phyloP scores from a whole-genome alignment of 2,113 vertebrate genomes.

The Callaeas wilsoni region DNA sequence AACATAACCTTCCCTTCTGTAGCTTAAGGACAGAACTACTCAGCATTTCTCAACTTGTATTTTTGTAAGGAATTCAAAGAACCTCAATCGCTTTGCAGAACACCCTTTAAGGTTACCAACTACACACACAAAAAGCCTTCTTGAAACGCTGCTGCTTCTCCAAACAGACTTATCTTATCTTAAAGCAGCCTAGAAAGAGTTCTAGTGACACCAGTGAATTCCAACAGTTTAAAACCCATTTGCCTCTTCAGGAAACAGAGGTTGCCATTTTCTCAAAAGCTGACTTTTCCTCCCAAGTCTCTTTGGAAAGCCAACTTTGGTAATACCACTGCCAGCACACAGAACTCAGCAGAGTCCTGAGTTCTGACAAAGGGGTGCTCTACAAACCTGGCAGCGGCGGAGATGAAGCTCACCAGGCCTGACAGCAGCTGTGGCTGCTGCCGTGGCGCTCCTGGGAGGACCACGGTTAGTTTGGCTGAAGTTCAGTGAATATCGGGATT shows the following conservation, averaged over 20 bases:
- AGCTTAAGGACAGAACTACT: background rate
- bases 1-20: background rate
- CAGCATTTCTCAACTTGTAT: background rate
- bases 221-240: background rate
- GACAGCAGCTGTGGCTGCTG: background rate
- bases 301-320: background rate
- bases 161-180: background rate
- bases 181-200: background rate
- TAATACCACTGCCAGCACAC: background rate
- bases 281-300: background rate
- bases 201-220: background rate
- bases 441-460: fast-evolving
- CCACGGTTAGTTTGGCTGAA: background rate
- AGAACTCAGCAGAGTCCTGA: fast-evolving
- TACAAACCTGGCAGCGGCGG: fast-evolving
- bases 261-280: background rate
- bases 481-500: fast-evolving
- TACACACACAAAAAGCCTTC: background rate
- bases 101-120: background rate
- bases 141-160: background rate
- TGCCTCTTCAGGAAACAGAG: background rate
- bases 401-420: background rate
- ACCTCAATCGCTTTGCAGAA: background rate
- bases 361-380: background rate
- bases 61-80: background rate